These are phyloP conservation scores for Batillaria attramentaria DNA, from an alignment of 1,140 invertebrate species.

Conservation along the genomic window DNA sequence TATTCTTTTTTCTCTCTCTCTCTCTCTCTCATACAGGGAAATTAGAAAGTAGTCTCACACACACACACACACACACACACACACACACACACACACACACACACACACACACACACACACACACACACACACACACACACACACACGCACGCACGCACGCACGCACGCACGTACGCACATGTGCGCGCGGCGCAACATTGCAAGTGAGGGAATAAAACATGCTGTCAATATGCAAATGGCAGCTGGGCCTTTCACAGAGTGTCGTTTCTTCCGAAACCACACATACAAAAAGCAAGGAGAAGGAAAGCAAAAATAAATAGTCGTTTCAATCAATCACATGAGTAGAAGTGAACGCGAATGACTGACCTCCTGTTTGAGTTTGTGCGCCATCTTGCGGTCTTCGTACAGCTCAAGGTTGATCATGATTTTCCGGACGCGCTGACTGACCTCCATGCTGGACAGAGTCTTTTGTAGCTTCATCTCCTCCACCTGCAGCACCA, in stretches of 20 bases:
- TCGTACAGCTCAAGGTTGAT: conserved; percentile 33
- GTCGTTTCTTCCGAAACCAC: no score
- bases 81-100: neutral
- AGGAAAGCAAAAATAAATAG: neutral
- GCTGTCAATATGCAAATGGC: no score
- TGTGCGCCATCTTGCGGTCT: conserved; percentile 29
- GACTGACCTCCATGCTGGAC: conserved; percentile 32
- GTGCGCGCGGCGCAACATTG: no score
- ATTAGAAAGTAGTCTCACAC: no score
- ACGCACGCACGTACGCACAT: no score
- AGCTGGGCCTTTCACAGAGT: no score
- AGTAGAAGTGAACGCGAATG: no score
- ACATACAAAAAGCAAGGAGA: no score
- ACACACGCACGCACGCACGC: no score
- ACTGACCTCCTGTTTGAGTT: conserved; percentile 19
- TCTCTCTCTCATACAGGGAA: neutral
- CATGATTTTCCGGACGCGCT: conserved; percentile 32
- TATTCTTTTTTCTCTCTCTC: neutral
- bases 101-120: conserved; percentile 13
- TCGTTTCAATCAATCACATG: no score
- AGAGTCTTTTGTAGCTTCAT: conserved; percentile 34
- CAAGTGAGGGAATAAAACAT: no score
- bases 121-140: neutral
- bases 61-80: neutral
- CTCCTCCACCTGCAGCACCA: conserved; percentile 29